These are phyloP conservation scores for Ennomos erosarius DNA, from an alignment of 2,888 invertebrate species.

Conservation along the genomic window DNA sequence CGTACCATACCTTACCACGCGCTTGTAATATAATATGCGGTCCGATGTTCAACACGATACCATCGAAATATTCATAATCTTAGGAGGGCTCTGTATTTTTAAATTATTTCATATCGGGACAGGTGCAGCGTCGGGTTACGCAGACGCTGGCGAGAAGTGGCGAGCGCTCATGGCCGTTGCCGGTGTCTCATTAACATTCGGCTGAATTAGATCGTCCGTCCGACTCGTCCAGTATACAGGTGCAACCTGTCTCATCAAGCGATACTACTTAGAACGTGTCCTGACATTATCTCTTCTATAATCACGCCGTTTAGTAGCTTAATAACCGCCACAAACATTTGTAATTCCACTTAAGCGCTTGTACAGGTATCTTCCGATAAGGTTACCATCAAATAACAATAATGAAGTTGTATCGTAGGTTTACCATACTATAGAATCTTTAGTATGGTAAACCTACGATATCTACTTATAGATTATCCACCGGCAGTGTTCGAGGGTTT, in stretches of 20 bases:
- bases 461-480: too few relatives aligned
- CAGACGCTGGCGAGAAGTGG: constrained; percentile 31
- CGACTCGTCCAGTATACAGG: constrained; percentile 54
- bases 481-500: not conserved
- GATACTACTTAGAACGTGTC: constrained; percentile 53
- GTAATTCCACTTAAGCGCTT: constrained; percentile 43
- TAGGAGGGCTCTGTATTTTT: constrained; percentile 78
- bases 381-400: constrained; percentile 18
- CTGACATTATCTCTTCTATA: constrained; percentile 71
- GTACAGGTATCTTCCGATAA: constrained; percentile 27
- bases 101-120: constrained; percentile 78
- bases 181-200: constrained; percentile 70
- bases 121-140: constrained; percentile 81
- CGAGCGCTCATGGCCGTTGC: constrained; percentile 28
- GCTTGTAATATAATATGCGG: constrained; percentile 73
- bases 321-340: constrained; percentile 57
- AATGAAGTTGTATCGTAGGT: too few relatives aligned
- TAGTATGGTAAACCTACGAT: too few relatives aligned
- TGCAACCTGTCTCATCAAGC: constrained; percentile 70
- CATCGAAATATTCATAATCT: constrained; percentile 77
- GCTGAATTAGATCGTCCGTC: constrained; percentile 70
- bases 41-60: constrained; percentile 69
- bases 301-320: constrained; percentile 66
- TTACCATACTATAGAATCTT: too few relatives aligned
- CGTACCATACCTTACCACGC: constrained; percentile 58